Evolutionary conservation across 2,797 vertebrate genomes (phyloP).

Genomic region (Melanotaenia nigrans): DNA sequence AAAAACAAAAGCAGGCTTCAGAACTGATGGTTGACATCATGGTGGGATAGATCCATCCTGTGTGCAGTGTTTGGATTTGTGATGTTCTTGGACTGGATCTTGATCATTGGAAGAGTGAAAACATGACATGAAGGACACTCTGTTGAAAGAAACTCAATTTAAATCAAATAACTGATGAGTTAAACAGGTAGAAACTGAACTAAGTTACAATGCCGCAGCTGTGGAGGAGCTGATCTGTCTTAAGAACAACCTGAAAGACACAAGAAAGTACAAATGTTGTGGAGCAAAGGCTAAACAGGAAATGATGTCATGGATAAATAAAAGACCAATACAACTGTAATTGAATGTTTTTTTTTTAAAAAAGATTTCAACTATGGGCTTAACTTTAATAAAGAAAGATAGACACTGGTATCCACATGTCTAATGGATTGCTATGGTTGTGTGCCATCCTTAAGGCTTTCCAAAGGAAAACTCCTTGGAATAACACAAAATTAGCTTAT

Average conservation of each 20-base stretch:
- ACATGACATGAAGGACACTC: no score
- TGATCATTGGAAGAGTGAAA: background rate
- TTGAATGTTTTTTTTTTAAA: background rate
- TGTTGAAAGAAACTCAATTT: background rate
- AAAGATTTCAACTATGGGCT: background rate
- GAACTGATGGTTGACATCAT: no score
- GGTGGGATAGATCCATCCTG: background rate
- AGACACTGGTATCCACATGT: background rate
- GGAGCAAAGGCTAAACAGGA: background rate
- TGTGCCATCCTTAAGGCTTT: background rate
- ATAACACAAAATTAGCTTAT: background rate
- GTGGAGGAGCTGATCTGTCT: no score
- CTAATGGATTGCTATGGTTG: background rate
- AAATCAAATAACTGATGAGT: no score
- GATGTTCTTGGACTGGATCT: background rate
- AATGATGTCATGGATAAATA: background rate
- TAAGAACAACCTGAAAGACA: background rate
- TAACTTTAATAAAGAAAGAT: background rate
- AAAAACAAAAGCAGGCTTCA: no score
- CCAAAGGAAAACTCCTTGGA: background rate
- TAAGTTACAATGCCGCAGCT: background rate
- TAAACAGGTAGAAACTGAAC: no score
- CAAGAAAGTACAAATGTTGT: background rate
- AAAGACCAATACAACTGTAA: background rate
- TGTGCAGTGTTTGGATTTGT: background rate